These are phyloP conservation scores for Labeo calbasu DNA, from an alignment of 2,797 vertebrate species.

Conservation along the genomic window DNA sequence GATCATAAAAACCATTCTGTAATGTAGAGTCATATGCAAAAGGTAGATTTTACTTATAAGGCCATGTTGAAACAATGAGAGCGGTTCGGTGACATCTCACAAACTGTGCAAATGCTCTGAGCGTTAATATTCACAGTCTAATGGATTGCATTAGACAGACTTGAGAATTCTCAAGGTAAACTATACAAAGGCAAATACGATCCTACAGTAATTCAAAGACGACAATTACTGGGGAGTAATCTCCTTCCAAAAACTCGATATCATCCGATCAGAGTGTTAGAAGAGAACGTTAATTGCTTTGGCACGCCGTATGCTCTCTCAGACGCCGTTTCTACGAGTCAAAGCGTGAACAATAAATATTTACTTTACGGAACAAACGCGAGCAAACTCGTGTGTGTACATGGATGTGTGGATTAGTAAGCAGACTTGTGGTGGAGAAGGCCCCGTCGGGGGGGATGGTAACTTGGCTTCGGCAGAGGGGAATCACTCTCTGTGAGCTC, in stretches of 20 bases:
- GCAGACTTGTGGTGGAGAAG: conserved; percentile 69
- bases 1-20: conserved; percentile 47
- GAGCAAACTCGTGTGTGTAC: conserved; percentile 47
- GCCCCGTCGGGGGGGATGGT: conserved; percentile 73
- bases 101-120: neutral
- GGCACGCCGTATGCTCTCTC: conserved; percentile 51
- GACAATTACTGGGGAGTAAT: neutral
- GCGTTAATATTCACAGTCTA: neutral
- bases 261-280: conserved; percentile 5
- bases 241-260: conserved; percentile 21
- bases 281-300: conserved; percentile 31
- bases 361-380: conserved; percentile 68
- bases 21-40: conserved; percentile 6
- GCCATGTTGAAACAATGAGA: conserved; percentile 17
- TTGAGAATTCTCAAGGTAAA: conserved; percentile 12
- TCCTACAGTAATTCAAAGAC: conserved; percentile 11
- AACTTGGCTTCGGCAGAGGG: conserved; percentile 75
- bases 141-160: neutral
- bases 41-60: conserved; percentile 16
- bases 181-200: neutral
- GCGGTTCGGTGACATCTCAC: neutral
- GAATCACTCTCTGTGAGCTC: conserved; percentile 73
- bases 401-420: conserved; percentile 51
- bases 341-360: conserved; percentile 71
- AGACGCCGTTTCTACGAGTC: conserved; percentile 64